Base-by-base conservation (phyloP, 53 echinoderm and acorn worm genomes). In the Crossaster papposus region DNA sequence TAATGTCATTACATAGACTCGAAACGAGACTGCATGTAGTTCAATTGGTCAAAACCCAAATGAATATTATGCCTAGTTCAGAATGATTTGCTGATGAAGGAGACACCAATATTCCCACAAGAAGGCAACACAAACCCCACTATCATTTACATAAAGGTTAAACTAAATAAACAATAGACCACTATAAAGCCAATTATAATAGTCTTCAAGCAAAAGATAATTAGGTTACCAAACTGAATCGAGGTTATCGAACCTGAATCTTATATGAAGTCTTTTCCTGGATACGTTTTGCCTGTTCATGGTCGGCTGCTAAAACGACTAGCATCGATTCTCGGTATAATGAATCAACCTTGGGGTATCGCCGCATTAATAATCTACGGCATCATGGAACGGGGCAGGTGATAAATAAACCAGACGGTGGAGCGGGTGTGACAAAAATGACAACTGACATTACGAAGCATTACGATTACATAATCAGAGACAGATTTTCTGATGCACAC, bases 191-290 rank as follows among this genome's bases (percentile, higher is more conserved):
- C n/a, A 68, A 20, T 0, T 28, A 26, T 26, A 28, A 68, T 11
- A 23, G 58, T 2, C 58, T 68, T 68, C 68, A 68, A 68, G 62
- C 8, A 62, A 62, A 62, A 62, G 10, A 6, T 68, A 68, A n/a
- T 68, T n/a, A 0, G 28, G 68, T 68, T 23, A n/a, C 28, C 22
- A n/a, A 68, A 68, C 20, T 28, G 24, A 68, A 68, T 68, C 11
- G n/a, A 68, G 68, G 68, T 6, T 68, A 68, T 68, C 68, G 68
- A 68, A 68, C 68, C 68, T 23, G 28, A 68, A 68, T 68, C 1
- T 26, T 68, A 44, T 68, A 44, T 28, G 68, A 23, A 23, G 68
- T n/a, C 20, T 26, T 68, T 68, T 68, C 23, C 68, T 24, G 24
- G 68, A 1, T 18, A 26, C 22, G 28, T 7, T 22, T 22, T n/a